Evolutionary conservation across 1,140 invertebrate species (phyloP).

Genomic region (Drosophila athabasca): DNA sequence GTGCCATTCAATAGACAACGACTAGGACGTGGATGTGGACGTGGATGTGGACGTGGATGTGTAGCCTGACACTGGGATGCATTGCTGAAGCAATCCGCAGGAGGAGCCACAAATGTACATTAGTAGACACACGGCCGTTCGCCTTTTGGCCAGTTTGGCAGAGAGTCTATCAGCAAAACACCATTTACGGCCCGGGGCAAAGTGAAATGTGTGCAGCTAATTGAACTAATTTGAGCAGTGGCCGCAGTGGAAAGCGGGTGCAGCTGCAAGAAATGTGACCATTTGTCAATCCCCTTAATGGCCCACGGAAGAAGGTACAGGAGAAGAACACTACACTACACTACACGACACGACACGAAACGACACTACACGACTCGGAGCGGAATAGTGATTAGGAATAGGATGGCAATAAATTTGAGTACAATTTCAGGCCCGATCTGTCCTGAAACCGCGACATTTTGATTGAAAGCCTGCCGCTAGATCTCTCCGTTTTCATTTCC

Average conservation of each 20-base stretch:
- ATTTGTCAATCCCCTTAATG: conserved; percentile 50
- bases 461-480: conserved; percentile 19
- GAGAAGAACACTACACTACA: too few species aligned
- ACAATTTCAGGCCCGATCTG: conserved; percentile 17
- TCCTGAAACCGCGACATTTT: conserved; percentile 30
- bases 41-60: too few species aligned
- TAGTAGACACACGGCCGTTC: background rate
- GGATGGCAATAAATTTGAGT: conserved; percentile 29
- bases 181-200: conserved; percentile 9
- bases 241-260: conserved; percentile 47
- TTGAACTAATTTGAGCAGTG: conserved; percentile 50
- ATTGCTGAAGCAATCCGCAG: too few species aligned
- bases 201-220: conserved; percentile 48
- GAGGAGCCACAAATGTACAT: conserved; percentile 1
- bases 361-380: conserved; percentile 1
- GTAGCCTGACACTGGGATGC: too few species aligned
- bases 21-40: too few species aligned
- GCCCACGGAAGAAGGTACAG: conserved; percentile 10
- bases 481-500: background rate
- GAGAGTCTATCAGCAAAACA: conserved; percentile 17
- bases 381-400: background rate
- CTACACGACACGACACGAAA: background rate
- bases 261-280: conserved; percentile 47
- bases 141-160: background rate
- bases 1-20: too few species aligned